These are phyloP conservation scores for Eilema caniola DNA, from an alignment of 2,888 invertebrate genomes.

Conservation along the genomic window DNA sequence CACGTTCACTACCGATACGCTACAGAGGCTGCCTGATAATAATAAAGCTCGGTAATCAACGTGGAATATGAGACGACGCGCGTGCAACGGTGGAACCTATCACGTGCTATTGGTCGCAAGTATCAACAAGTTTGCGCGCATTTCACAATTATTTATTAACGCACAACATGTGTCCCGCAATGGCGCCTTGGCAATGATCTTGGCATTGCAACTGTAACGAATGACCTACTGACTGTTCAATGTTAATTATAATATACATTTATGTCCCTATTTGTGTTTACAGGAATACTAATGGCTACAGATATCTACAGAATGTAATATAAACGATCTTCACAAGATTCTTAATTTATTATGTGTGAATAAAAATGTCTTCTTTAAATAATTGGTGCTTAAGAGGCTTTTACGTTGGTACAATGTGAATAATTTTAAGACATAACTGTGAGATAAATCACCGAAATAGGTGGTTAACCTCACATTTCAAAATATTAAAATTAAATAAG, in stretches of 20 bases:
- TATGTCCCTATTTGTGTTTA: constrained; percentile 29
- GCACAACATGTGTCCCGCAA: constrained; percentile 46
- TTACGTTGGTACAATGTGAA: too few relatives aligned
- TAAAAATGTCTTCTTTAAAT: too few relatives aligned
- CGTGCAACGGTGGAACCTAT: constrained; percentile 39
- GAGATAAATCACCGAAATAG: background rate
- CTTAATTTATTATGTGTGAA: too few relatives aligned
- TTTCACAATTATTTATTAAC: constrained; percentile 54
- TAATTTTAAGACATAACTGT: too few relatives aligned
- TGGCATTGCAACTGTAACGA: constrained; percentile 53
- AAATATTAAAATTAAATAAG: background rate
- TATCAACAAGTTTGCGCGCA: constrained; percentile 55
- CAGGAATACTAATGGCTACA: too few relatives aligned
- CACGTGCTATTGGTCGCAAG: constrained; percentile 46
- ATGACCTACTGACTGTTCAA: constrained; percentile 43
- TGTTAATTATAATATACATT: constrained; percentile 34
- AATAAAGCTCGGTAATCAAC: constrained; percentile 28
- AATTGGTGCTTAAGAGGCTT: too few relatives aligned
- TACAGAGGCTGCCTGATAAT: too few relatives aligned
- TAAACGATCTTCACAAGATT: too few relatives aligned
- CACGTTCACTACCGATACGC: too few relatives aligned
- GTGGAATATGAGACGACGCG: constrained; percentile 33
- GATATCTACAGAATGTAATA: too few relatives aligned
- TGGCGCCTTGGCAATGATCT: constrained; percentile 79
- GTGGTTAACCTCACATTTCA: background rate